Percentiles rank a stretch among this genome's conserved stretches.
These are phyloP conservation scores for Tyria jacobaeae DNA, from an alignment of 2,888 invertebrate species.

Conservation along the genomic window DNA sequence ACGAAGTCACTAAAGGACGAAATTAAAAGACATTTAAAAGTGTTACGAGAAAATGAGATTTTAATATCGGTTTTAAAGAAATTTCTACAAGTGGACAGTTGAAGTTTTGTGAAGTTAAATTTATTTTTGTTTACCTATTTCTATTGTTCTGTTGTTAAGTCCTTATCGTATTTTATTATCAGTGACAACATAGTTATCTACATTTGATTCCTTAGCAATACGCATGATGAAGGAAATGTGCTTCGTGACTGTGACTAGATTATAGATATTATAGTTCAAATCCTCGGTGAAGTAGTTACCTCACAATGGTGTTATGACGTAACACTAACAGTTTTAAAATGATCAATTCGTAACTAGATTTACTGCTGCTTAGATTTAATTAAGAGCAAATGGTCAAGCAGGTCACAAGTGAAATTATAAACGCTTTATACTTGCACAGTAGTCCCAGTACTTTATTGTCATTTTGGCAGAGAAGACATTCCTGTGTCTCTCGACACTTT, in stretches of 20 bases:
- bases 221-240: background rate
- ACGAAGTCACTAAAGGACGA: too few species aligned
- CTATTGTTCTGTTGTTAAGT: background rate
- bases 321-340: background rate
- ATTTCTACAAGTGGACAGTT: too few species aligned
- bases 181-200: background rate
- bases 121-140: background rate
- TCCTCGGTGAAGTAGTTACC: slow-evolving; percentile 3
- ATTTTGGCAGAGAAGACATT: too few species aligned
- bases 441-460: too few species aligned
- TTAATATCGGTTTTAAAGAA: too few species aligned
- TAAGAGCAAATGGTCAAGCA: background rate
- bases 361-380: background rate
- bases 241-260: background rate
- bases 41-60: too few species aligned
- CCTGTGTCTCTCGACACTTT: too few species aligned
- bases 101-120: background rate
- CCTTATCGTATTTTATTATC: background rate
- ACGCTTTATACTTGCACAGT: too few species aligned
- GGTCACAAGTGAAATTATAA: background rate
- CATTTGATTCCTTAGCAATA: background rate
- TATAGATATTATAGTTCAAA: background rate
- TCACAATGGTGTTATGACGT: background rate
- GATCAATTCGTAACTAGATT: background rate
- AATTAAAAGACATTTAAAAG: too few species aligned